These are phyloP conservation scores for Ridgeia piscesae DNA, from an alignment of 1,140 invertebrate genomes.

Conservation along the genomic window DNA sequence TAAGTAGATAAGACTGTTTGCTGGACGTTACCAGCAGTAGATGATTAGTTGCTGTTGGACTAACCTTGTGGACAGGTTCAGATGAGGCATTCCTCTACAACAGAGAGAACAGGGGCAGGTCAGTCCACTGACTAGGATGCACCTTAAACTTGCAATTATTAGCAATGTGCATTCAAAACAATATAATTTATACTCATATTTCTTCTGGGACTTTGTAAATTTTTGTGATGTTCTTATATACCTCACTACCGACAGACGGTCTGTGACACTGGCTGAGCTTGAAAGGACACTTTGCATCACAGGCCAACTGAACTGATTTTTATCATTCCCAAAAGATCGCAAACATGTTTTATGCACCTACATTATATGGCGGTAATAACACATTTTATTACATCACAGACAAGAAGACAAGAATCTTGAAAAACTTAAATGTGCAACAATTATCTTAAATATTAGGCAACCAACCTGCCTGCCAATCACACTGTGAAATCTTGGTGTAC, in stretches of 20 bases:
- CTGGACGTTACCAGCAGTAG: background rate
- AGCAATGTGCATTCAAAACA: too few species aligned
- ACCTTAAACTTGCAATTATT: too few species aligned
- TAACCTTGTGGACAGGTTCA: background rate
- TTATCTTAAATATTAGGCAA: background rate
- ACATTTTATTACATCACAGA: too few species aligned
- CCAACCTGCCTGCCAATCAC: background rate
- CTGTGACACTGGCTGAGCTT: background rate
- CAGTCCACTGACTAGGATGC: background rate
- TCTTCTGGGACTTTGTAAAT: too few species aligned
- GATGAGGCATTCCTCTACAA: background rate
- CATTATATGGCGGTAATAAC: too few species aligned
- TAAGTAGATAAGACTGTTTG: background rate
- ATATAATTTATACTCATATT: too few species aligned
- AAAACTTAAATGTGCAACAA: background rate
- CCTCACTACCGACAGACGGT: background rate
- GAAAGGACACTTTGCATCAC: background rate
- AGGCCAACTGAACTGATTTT: background rate
- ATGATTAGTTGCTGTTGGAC: background rate
- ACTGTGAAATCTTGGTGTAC: too few species aligned
- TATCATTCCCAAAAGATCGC: background rate
- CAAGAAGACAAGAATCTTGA: background rate
- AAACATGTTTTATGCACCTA: too few species aligned
- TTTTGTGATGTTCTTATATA: too few species aligned
- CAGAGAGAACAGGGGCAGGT: background rate